Base-by-base conservation (phyloP, 2,797 vertebrate species). In the Xenops minutus region DNA sequence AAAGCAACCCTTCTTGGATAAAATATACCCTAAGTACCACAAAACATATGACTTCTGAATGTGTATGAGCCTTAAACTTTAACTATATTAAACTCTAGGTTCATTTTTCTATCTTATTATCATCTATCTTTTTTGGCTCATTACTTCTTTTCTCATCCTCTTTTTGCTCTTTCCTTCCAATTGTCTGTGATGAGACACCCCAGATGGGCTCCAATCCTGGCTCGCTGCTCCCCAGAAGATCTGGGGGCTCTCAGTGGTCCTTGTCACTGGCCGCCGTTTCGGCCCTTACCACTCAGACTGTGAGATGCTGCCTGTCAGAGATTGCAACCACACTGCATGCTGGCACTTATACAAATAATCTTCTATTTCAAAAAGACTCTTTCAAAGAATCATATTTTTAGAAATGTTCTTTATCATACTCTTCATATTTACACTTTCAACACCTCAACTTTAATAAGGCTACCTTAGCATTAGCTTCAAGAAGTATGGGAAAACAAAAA, bases 251-350 rank as follows among this genome's bases (percentile, higher is more conserved):
- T 51, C 30, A 46, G 19, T 9, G 4, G 27, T 34, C 12, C 32
- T 15, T 67, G 32, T 34, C 46, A 49, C 55, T 73, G 32, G 23
- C 26, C 4, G 8, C 2, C 14, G 3, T 37, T 12, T 69, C 0
- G 2, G 13, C 7, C 20, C 8, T 29, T 24, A 19, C n/a, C 14
- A 22, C 23, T 79, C 27, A 43, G 48, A 12, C 8, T 44, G 21
- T 0, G 2, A 22, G 36, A 46, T 9, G 12, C 23, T 61, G 7
- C 7, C 37, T 73, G 19, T 48, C 24, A 64, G n/a, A 54, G 19
- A 36, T 7, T 64, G 34, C 2, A 5, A 18, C 14, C 26, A 3
- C 10, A 34, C 15, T 4, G 1, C 4, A 2, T 0, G 3, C 23
- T 82, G 20, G 3, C 23, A 66, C 24, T 52, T 48, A 71, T 24